Conservation (phyloP, 2,888 invertebrate species). For the Protonemura montana region DNA sequence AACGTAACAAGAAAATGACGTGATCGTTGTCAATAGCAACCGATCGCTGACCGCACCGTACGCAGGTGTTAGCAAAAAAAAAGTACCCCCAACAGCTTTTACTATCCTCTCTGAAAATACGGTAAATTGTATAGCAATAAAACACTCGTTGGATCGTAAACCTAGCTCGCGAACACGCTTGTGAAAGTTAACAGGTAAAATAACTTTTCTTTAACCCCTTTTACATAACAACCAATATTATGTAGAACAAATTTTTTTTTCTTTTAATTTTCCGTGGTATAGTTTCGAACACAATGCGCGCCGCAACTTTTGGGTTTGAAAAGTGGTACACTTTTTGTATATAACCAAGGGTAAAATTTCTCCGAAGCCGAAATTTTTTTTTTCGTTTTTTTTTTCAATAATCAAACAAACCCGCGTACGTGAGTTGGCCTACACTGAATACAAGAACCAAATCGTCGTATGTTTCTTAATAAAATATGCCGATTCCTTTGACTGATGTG, state of each 20-base stretch:
- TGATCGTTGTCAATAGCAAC: constrained; percentile 30
- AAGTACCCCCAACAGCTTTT: constrained; percentile 19
- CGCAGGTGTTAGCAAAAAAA: constrained; percentile 30
- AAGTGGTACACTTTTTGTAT: constrained; percentile 37
- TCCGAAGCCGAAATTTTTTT: background rate
- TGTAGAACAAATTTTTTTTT: constrained; percentile 27
- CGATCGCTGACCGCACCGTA: background rate
- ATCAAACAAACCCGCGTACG: background rate
- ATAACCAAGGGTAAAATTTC: background rate
- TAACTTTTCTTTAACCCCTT: constrained; percentile 16
- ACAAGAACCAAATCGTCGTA: background rate
- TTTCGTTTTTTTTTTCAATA: background rate
- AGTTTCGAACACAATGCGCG: constrained; percentile 8
- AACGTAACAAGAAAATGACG: background rate
- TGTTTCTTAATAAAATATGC: background rate
- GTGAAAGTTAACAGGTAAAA: constrained; percentile 37
- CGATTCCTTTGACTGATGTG: too few species aligned
- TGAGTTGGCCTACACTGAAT: background rate
- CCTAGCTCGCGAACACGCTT: background rate
- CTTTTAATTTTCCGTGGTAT: constrained; percentile 15
- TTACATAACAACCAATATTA: constrained; percentile 26
- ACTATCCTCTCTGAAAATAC: constrained; percentile 26
- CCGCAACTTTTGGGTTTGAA: background rate
- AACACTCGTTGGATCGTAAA: constrained; percentile 21
- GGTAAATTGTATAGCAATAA: constrained; percentile 39